These are phyloP conservation scores for Cynopterus brachyotis DNA, from an alignment of 2,113 vertebrate species.

Conservation along the genomic window DNA sequence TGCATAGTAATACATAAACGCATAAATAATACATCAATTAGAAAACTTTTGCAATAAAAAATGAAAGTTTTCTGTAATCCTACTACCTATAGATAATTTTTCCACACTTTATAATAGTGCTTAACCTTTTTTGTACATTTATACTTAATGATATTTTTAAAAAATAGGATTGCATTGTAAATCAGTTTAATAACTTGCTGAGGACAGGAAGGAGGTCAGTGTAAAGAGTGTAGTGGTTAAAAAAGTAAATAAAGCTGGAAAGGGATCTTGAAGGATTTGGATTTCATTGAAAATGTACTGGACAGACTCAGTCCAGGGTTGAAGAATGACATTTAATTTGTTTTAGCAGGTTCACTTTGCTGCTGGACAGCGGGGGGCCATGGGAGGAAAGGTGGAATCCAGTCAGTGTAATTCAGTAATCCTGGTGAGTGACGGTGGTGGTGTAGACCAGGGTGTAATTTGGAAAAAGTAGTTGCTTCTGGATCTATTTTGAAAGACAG, in stretches of 20 bases:
- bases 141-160: not conserved
- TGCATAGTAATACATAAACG: not conserved
- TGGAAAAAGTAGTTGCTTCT: not conserved
- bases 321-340: not conserved
- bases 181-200: not conserved
- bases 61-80: not conserved
- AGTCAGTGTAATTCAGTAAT: not conserved
- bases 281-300: not conserved
- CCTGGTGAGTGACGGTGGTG: not conserved
- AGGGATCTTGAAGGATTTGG: not conserved
- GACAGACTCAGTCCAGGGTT: not conserved
- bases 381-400: not conserved
- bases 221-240: not conserved
- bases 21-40: not conserved
- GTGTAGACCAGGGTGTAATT: not conserved
- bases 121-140: not conserved
- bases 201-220: not conserved
- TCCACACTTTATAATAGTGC: not conserved
- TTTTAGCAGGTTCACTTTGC: not conserved
- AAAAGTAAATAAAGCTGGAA: not conserved
- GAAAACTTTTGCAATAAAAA: not conserved
- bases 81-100: not conserved
- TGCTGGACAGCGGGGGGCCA: not conserved
- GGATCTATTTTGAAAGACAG: not conserved
- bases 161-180: not conserved